Evolutionary conservation across 2,113 vertebrate species (phyloP).

Genomic region (Xenopus laevis): DNA sequence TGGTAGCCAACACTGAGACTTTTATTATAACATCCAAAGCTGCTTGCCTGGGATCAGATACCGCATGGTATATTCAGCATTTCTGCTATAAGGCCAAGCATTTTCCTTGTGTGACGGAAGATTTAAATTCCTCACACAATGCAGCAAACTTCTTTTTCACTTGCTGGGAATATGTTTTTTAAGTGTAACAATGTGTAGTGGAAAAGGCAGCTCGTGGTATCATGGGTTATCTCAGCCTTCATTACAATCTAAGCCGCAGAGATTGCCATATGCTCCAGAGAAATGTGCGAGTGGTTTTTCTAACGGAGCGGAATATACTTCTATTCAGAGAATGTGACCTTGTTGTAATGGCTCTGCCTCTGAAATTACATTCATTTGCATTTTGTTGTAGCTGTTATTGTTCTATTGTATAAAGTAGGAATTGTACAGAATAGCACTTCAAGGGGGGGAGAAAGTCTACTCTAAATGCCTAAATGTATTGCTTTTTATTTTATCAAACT

Average conservation of each 20-base stretch:
- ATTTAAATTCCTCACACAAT: conserved; percentile 22
- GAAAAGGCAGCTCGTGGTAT: conserved; percentile 22
- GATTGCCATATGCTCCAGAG: conserved; percentile 35
- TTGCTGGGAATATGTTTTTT: conserved; percentile 4
- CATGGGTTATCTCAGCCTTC: conserved; percentile 38
- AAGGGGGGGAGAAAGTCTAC: background rate
- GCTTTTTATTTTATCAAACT: conserved; percentile 18
- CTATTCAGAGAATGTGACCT: conserved; percentile 31
- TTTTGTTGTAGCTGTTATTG: conserved; percentile 42
- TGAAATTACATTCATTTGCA: conserved; percentile 42
- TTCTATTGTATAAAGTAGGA: conserved; percentile 27
- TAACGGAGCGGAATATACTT: conserved; percentile 25
- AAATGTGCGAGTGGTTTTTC: conserved; percentile 24
- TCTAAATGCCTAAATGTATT: background rate
- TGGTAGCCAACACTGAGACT: too few relatives aligned
- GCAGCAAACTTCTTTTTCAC: conserved; percentile 4
- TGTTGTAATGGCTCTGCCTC: conserved; percentile 31
- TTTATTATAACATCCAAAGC: too few relatives aligned
- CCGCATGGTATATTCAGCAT: too few relatives aligned
- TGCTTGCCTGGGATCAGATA: too few relatives aligned
- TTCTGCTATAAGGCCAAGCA: too few relatives aligned
- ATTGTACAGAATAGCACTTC: conserved; percentile 13
- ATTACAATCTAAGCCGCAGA: conserved; percentile 42
- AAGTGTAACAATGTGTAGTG: conserved; percentile 25
- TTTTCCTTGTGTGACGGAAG: too few relatives aligned